Conservation (phyloP, 2,113 vertebrate species). For the Neomonachus schauinslandi region DNA sequence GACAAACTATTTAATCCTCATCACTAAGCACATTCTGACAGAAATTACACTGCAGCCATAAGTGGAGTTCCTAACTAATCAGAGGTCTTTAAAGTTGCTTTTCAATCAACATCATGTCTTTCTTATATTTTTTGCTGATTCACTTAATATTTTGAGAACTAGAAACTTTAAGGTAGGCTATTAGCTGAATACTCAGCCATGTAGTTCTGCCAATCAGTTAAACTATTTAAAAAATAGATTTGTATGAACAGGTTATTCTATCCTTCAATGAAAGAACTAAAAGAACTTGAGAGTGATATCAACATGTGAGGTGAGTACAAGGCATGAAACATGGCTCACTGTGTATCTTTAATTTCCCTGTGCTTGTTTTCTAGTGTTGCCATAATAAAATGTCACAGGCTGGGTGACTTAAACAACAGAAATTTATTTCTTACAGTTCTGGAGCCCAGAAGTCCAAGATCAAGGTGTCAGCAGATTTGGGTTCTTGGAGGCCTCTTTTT, state of each 20-base stretch:
- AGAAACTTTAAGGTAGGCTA: neutral
- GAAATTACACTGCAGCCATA: neutral
- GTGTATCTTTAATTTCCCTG: neutral
- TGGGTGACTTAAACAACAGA: neutral
- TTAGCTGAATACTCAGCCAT: neutral
- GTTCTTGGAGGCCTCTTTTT: neutral
- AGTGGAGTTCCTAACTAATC: neutral
- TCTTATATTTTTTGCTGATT: neutral
- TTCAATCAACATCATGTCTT: neutral
- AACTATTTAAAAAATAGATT: constrained; percentile 12
- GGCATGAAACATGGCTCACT: neutral
- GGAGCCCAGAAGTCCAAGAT: neutral
- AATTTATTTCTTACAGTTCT: neutral
- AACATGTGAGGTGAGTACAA: neutral
- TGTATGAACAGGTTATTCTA: neutral
- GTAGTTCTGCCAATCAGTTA: neutral
- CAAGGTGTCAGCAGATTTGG: neutral
- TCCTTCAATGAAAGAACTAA: neutral
- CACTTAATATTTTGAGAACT: neutral
- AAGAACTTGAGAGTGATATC: neutral
- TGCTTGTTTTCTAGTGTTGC: neutral
- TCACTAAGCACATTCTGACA: constrained; percentile 16
- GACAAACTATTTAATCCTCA: neutral
- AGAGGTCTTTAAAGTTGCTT: constrained; percentile 10
- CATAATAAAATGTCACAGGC: neutral